Base-by-base conservation (phyloP, 2,888 invertebrate species). In the Anticlea derivata region DNA sequence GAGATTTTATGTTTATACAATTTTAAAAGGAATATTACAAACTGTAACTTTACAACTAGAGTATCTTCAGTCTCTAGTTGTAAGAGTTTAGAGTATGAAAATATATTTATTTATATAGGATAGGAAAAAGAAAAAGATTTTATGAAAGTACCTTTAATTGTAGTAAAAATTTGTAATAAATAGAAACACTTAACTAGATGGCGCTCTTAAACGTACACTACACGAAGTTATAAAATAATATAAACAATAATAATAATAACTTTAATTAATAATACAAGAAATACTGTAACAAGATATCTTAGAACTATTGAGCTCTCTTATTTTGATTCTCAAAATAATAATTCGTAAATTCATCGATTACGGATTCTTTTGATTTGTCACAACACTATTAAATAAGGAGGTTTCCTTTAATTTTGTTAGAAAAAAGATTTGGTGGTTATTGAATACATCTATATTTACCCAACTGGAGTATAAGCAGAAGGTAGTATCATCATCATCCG, bases 121-220 rank as follows among this genome's bases (percentile, higher is more conserved):
- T n/a, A n/a, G n/a, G n/a, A n/a, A 2, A 10, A 31, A 45, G 7
- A 12, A 17, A 23, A 30, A 35, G 31, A 35, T 24, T 13, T 10
- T 44, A 40, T 24, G 47, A 12, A 47, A 40, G 30, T 46, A 26
- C 23, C 12, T 13, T 34, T 53, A 43, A 48, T 47, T 49, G 52
- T 51, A 54, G 8, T 38, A 45, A 34, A 38, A 35, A 27, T 43
- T 40, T 20, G n/a, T 13, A 56, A 45, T 53, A 53, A 60, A 44
- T 57, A 58, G 30, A 53, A 48, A 44, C 29, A 52, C 62, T 52
- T 52, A 58, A 50, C 51, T 61, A 58, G 48, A 61, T 59, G 61
- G 59, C 61, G 54, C 34, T 38, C 35, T 46, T 44, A 50, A 31
- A 37, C 29, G 49, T 31, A 26, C 30, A 46, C 22, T 46, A 48